Base-by-base conservation (phyloP, 1,140 invertebrate species). In the Bombus soroeensis region DNA sequence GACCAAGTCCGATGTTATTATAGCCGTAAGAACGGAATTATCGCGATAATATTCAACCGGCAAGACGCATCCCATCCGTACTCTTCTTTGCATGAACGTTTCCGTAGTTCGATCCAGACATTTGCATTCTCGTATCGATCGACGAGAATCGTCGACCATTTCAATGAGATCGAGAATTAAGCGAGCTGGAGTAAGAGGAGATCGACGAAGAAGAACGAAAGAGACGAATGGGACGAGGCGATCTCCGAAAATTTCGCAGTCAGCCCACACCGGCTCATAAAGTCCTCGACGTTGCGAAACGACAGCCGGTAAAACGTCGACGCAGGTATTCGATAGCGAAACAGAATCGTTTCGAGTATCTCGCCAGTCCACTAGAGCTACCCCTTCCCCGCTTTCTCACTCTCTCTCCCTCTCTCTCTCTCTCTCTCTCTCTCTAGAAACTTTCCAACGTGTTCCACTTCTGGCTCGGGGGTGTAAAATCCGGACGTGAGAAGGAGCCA, bases 401-500 rank as follows among this genome's bases (percentile, higher is more conserved):
- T 22, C 78, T 1, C 64, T 15, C 3, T 39, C 66, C 25, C 34
- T 25, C 2, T 18, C 5, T 9, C 34, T 73, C n/a, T 32, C 43
- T 25, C 10, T 22, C 34, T 9, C 12, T 37, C 25, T 22, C 84
- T 78, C 72, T 77, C 43, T 34, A 41, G 32, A 43, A n/a, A 83
- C 81, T 85, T 71, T 59, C 25, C 34, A 43, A 25, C 80, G 83
- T 68, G 81, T 87, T 68, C 75, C 88, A 87, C 90, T 91, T 91
- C 87, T 83, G 86, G 78, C 84, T 64, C 77, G 73, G 77, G 76
- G 41, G 85, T 87, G 87, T 90, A 92, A 92, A 92, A 92, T 90
- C 89, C 83, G 78, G 59, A 47, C 75, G 83, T 82, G 87, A 78
- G 78, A 76, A 81, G 86, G 64, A 43, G 78, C 76, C 74, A 79